These are phyloP conservation scores for Thereva unica DNA, from an alignment of 2,888 invertebrate genomes.

Conservation along the genomic window DNA sequence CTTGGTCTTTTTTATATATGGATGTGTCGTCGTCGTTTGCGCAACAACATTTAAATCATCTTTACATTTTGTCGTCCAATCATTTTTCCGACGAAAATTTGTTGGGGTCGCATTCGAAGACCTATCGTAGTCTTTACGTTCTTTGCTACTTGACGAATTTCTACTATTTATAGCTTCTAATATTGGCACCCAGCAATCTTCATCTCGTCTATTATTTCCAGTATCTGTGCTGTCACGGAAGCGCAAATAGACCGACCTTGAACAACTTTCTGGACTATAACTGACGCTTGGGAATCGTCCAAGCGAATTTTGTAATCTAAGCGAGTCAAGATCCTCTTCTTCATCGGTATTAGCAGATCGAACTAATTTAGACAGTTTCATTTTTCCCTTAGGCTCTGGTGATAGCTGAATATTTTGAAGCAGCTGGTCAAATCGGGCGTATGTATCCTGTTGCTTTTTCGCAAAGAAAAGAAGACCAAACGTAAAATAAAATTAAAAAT, in stretches of 20 bases:
- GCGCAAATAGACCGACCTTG: background rate
- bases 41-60: conserved; percentile 10
- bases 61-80: conserved; percentile 27
- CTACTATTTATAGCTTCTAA: background rate
- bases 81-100: conserved; percentile 11
- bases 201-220: conserved; percentile 10
- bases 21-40: conserved; percentile 25
- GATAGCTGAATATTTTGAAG: conserved; percentile 42
- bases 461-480: conserved; percentile 16
- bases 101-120: conserved; percentile 12
- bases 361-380: conserved; percentile 1
- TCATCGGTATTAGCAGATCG: background rate
- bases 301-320: conserved; percentile 4
- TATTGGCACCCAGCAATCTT: conserved; percentile 8
- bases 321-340: background rate
- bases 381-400: conserved; percentile 29
- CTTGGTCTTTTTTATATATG: conserved; percentile 2
- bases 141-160: conserved; percentile 5
- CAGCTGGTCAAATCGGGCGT: conserved; percentile 40
- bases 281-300: conserved; percentile 24
- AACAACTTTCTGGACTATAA: conserved; percentile 22
- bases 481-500: conserved; percentile 33
- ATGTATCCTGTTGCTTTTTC: conserved; percentile 35
- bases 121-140: conserved; percentile 23
- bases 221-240: background rate